Percentiles rank a stretch among this genome's conserved stretches.
phyloP scores from a whole-genome alignment of 92 coral and sea anemone genomes.

The Metridium senile region DNA sequence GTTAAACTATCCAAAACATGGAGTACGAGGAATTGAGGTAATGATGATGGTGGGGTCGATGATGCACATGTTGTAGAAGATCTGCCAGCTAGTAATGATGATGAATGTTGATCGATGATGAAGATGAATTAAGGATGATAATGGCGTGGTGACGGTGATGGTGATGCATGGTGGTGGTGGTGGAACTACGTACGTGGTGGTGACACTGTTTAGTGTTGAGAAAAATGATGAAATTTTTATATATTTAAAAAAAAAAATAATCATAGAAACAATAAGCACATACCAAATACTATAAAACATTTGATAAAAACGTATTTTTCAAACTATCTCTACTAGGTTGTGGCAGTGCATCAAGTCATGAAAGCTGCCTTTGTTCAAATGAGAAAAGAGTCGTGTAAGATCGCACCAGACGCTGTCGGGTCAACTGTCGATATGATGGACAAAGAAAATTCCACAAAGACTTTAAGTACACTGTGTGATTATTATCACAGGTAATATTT shows the following conservation, averaged over 20 bases:
- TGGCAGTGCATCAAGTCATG: slow-evolving; percentile 80
- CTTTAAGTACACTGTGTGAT: background rate
- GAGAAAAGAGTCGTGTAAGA: slow-evolving; percentile 37
- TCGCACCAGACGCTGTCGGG: background rate
- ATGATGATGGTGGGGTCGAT: slow-evolving; percentile 20
- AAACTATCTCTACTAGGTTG: background rate
- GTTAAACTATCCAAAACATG: slow-evolving; percentile 65
- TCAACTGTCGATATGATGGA: background rate
- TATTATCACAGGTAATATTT: slow-evolving; percentile 29
- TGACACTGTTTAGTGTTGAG: no score
- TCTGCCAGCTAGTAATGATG: no score
- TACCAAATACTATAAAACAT: no score
- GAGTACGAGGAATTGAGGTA: slow-evolving; percentile 85
- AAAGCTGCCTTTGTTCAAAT: slow-evolving; percentile 69
- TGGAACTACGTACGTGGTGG: no score
- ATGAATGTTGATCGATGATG: no score
- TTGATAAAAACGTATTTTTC: background rate
- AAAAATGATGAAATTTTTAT: no score
- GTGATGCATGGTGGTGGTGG: no score
- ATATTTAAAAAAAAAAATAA: no score
- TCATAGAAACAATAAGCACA: no score
- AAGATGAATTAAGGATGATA: slow-evolving; percentile 51
- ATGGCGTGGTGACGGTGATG: background rate
- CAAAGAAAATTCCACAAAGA: background rate
- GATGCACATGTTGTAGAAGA: no score